Base-by-base conservation (phyloP, 2,113 vertebrate species). In the Saimiri boliviensis region DNA sequence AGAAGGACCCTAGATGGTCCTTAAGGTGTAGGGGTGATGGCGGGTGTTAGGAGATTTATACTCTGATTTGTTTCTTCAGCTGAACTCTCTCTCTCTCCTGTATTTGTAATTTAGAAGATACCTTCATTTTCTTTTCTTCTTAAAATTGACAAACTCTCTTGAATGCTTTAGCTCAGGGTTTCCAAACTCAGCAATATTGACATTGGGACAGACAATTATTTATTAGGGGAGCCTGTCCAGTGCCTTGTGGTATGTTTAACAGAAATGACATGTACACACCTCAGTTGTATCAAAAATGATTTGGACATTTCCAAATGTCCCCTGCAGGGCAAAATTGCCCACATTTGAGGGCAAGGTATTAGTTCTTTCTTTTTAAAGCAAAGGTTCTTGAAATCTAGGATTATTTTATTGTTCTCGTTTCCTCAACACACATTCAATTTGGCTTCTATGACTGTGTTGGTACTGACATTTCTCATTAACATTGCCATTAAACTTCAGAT, bases 1-100 rank as follows among this genome's bases (percentile, higher is more conserved):
- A 30, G 71, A 47, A 13, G 25, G 7, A 5, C 3, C 11, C 8
- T 77, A 9, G 9, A 20, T 27, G 20, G 81, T 9, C 30, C 7
- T 20, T 42, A 76, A 21, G 21, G 12, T 5, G 4, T 3, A 21
- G 16, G 27, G 25, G 1, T n/a, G 1, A 21, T 13, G 4, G 7
- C 56, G 1, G 10, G 7, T 45, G 6, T 42, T 13, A n/a, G 9
- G 32, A 56, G 1, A 42, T 35, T 49, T 81, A 8, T 47, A 40
- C 27, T 95, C 58, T 58, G 40, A 27, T 42, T 95, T 85, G 5
- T 89, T 83, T 89, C 17, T 83, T 68, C 37, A 63, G 19, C 54
- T 73, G 54, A 16, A 87, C 6, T 54, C 52, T 74, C 7, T 63
- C 7, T 63, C 30, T 71, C 20, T 87, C 14, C 16, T 54, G n/a